Conservation (phyloP, 2,888 invertebrate genomes). For the Noctua comes region DNA sequence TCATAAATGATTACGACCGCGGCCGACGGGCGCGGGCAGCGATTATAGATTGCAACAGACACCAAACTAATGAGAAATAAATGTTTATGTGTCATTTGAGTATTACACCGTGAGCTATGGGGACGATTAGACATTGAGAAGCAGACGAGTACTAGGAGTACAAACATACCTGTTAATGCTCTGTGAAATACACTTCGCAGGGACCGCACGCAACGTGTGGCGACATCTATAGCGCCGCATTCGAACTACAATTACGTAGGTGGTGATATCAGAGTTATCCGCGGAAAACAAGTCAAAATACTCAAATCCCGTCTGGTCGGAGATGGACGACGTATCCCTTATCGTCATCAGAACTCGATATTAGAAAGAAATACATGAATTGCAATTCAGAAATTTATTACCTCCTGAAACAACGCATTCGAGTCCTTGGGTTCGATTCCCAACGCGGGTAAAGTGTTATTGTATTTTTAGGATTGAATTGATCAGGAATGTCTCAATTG, state of each 20-base stretch:
- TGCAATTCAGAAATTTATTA: not conserved
- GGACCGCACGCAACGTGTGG: not conserved
- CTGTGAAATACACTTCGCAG: not conserved
- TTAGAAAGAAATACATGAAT: not conserved
- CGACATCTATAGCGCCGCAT: not conserved
- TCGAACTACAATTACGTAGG: not conserved
- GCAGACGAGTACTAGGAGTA: not conserved
- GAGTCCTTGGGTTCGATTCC: not conserved
- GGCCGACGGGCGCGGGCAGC: conserved; percentile 23
- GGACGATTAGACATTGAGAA: not conserved
- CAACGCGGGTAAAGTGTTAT: not conserved
- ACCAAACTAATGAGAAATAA: conserved; percentile 42
- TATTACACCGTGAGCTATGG: conserved; percentile 3
- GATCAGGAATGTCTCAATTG: not conserved
- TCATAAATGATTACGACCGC: conserved; percentile 28
- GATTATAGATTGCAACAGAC: conserved; percentile 63
- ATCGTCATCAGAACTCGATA: not conserved
- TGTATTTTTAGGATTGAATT: not conserved
- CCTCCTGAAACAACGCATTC: not conserved
- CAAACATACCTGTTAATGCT: not conserved
- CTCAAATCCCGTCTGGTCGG: not conserved
- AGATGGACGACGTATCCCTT: not conserved
- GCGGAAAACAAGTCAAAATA: not conserved
- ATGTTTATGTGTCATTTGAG: conserved; percentile 31
- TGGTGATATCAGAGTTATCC: not conserved